Conservation (phyloP, 2,113 vertebrate genomes). For the Anguilla japonica region DNA sequence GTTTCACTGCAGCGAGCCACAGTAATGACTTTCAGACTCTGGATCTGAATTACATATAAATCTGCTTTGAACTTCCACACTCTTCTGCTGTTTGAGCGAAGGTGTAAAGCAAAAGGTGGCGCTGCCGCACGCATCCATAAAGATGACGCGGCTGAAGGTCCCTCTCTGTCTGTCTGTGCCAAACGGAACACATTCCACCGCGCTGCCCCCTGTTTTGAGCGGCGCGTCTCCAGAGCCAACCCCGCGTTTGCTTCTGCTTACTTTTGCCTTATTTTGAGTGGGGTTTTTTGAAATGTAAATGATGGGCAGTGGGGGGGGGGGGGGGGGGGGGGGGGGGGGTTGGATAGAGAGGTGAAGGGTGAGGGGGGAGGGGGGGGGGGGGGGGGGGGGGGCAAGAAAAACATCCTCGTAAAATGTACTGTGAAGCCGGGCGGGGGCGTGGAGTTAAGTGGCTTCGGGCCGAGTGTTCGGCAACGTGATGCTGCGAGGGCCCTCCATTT, state of each 20-base stretch:
- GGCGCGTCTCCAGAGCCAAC: not conserved
- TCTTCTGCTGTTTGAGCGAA: not conserved
- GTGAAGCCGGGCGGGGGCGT: not conserved
- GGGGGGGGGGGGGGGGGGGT: conserved; percentile 2
- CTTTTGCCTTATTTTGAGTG: not conserved
- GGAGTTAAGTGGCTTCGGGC: conserved; percentile 12
- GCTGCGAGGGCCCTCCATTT: conserved; percentile 47
- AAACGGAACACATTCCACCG: not conserved
- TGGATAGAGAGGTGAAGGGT: not conserved
- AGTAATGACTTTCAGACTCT: not conserved
- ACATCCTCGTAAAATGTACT: not conserved
- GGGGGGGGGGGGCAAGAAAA: conserved; percentile 25
- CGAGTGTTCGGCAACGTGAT: conserved; percentile 34
- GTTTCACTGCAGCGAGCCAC: not conserved
- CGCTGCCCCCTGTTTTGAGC: not conserved
- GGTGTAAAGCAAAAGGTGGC: not conserved
- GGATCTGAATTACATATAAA: not conserved
- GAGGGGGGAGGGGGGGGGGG: conserved; percentile 21
- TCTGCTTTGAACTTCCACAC: not conserved
- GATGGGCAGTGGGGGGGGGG: not conserved
- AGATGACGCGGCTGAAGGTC: conserved; percentile 6
- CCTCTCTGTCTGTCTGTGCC: not conserved
- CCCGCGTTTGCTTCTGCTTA: not conserved
- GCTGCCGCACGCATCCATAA: conserved; percentile 3
- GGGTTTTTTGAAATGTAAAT: conserved; percentile 18